Evolutionary conservation across 2,797 vertebrate species (phyloP), one percentile per base, ranked within the genome.

Genomic region (Chrosomus eos): DNA sequence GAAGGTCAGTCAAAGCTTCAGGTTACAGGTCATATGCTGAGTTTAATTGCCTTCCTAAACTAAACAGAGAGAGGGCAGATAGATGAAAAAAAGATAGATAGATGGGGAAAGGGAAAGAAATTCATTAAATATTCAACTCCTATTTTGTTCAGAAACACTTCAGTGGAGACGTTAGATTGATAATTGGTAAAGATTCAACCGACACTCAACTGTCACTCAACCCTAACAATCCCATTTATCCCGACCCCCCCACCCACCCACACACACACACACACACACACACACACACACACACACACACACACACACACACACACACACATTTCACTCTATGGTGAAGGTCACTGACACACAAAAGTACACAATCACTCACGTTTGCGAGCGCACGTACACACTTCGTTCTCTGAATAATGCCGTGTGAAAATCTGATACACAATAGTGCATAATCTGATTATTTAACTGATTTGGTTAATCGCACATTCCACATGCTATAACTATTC

Each of bases 81-180:
- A n/a, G 14, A n/a, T n/a, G n/a, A 18, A 67, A 84, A 48, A 48
- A 26, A 58, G 18, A 87, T 9, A 70, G 21, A 55, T 51, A 53
- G 83, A 58, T 43, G 48, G 60, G 51, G 19, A 73, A 72, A 36
- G 21, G 51, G 58, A 75, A 40, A 80, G 5, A 33, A 26, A 60
- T 55, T 45, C 80, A 89, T 89, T 66, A 91, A 88, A 90, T 85
- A 91, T 90, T 86, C 88, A 90, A 48, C 74, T 67, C 66, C 89
- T 86, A 87, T 90, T 87, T 89, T 75, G 72, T 60, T 81, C 60
- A 16, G 86, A 82, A 85, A 88, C 88, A 83, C 85, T 72, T 86
- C 53, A 87, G 85, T 81, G 89, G 73, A 83, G 84, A 88, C 86
- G 87, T 85, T 84, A 89, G 84, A 90, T 86, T 87, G 84, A 89